Base-by-base conservation (phyloP, 2,797 vertebrate genomes). In the Jordanella pulchra region DNA sequence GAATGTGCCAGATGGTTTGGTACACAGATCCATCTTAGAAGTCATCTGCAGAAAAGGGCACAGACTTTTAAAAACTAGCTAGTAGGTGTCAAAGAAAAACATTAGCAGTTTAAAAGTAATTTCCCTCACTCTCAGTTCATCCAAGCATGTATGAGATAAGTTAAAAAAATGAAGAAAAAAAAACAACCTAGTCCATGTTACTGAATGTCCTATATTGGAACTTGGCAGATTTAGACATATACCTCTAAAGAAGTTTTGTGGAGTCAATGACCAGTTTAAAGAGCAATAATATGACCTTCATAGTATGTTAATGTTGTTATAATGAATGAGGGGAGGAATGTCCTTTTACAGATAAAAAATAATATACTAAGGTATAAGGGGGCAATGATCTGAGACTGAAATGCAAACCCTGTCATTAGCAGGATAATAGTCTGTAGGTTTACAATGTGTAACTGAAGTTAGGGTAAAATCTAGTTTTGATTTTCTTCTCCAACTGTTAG, bases 341-440 rank as follows among this genome's bases (percentile, higher is more conserved):
- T 70, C 83, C 84, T 88, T 77, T 79, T 72, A 71, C 74, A 80
- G 70, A 79, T 60, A 72, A 63, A 21, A 72, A 72, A 68, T 71
- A 28, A 60, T 67, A 72, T 80, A 80, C 73, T 39, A 61, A 42
- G 42, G 54, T 39, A 50, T 81, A 72, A 56, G 77, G 79, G 76
- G 80, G 83, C 82, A 58, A 71, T 1, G 10, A 54, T 30, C 73
- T 81, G 76, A 87, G 72, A 84, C 79, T 79, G 83, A 82, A 87
- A 86, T 79, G 80, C 81, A 83, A 84, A 82, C 82, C 87, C 84
- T 77, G 83, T 78, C 84, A 85, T 73, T 86, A 88, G 80, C 88
- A 87, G 83, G 64, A 77, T 79, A 6, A 4, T 85, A 87, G 90
- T 90, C 81, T 67, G 80, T 69, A 56, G 83, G 78, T 71, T 56